A percentile compares a stretch with the other conserved stretches of the same genome.
phyloP scores from a whole-genome alignment of 2,113 vertebrate genomes.

The Lasiurus cinereus region DNA sequence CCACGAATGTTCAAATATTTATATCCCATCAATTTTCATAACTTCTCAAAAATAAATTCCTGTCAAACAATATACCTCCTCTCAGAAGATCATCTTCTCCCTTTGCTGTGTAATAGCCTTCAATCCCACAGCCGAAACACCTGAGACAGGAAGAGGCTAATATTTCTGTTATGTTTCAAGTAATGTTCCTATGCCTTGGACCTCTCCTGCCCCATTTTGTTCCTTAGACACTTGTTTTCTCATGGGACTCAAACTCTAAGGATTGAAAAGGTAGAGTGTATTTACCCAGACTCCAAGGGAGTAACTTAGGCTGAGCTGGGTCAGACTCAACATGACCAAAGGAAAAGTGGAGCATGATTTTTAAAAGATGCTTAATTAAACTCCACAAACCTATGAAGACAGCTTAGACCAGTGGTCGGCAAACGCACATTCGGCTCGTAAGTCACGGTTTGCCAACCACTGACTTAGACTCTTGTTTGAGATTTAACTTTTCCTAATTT shows the following conservation, averaged over 20 bases:
- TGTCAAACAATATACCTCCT: neutral
- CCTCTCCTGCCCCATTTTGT: neutral
- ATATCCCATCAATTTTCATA: neutral
- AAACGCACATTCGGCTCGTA: too few species aligned
- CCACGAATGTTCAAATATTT: neutral
- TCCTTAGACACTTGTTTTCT: slow-evolving; percentile 4
- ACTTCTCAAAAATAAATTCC: neutral
- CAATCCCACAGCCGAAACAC: neutral
- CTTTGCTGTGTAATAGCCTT: neutral
- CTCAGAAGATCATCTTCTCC: neutral
- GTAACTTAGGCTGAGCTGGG: neutral
- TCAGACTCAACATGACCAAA: neutral
- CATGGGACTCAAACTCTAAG: slow-evolving; percentile 50
- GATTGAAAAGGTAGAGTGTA: slow-evolving; percentile 31
- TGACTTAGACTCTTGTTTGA: neutral
- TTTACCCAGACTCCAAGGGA: slow-evolving; percentile 10
- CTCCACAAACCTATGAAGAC: neutral
- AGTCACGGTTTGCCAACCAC: too few species aligned
- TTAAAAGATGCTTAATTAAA: neutral
- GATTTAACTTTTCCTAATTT: neutral
- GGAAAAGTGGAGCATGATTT: neutral
- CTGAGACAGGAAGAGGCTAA: neutral
- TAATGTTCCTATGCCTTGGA: neutral
- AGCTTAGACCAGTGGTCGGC: neutral
- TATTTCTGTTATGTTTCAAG: neutral